Percentiles rank a stretch among this genome's conserved stretches.
Evolutionary conservation across 2,113 vertebrate genomes (phyloP).

Genomic region (Corythornis vintsioides): DNA sequence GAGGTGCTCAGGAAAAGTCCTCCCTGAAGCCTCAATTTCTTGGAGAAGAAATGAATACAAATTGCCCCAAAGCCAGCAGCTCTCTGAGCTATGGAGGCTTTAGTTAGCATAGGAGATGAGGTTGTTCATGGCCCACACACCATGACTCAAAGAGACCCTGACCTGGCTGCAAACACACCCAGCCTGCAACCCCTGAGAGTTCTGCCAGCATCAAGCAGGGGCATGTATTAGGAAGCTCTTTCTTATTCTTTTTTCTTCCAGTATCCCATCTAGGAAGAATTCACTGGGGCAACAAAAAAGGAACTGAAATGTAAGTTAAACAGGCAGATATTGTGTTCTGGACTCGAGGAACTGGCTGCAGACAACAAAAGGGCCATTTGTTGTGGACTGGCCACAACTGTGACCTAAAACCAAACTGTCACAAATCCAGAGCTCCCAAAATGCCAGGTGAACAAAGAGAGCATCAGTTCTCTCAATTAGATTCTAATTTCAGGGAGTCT

Average conservation of each 20-base stretch:
- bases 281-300: neutral
- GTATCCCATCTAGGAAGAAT: neutral
- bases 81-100: neutral
- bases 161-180: neutral
- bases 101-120: neutral
- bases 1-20: neutral
- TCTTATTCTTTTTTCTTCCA: neutral
- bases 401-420: neutral
- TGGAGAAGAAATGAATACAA: conserved; percentile 16
- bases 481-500: neutral
- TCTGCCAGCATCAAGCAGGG: neutral
- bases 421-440: neutral
- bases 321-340: neutral
- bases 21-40: neutral
- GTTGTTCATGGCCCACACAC: neutral
- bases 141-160: neutral
- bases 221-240: neutral
- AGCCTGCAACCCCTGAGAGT: neutral
- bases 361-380: neutral
- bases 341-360: neutral
- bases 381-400: neutral
- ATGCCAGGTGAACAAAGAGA: neutral
- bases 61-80: neutral
- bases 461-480: neutral
- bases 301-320: neutral